Evolutionary conservation across 2,797 vertebrate genomes (phyloP), one percentile per base, ranked within the genome.

Genomic region (Tamandua tetradactyla): DNA sequence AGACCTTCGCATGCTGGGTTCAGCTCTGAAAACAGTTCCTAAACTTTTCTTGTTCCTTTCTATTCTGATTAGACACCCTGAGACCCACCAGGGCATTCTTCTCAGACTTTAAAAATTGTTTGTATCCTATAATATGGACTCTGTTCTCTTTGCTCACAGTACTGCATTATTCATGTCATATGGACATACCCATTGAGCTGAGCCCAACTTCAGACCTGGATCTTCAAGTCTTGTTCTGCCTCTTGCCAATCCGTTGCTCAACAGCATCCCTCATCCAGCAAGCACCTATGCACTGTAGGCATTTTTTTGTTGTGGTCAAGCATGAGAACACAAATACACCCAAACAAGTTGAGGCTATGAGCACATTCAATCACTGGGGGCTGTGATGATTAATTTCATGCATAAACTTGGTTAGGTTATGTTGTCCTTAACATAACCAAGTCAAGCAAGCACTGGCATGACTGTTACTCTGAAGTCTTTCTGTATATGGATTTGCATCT

Each of bases 141-240:
- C n/a, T 74, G n/a, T 30, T 64, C 17, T 81, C 55, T 18, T 5
- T 42, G 30, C 5, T 57, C 23, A 10, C 17, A 35, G 27, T n/a
- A 27, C 14, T 47, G 2, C 2, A 0, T 25, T 30, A 5, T 14
- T 86, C 32, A 35, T 27, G 2, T 69, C 7, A 18, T 32, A 55
- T 35, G 17, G 44, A 75, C 15, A 3, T 13, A 30, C 1, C 11
- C 27, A 15, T 1, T 0, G 3, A 3, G 3, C 18, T 87, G 82
- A 76, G 17, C 57, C 17, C 52, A 22, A 42, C 52, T 82, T 52
- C 75, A 40, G 27, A 37, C 66, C 17, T 55, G 66, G 22, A 32
- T 87, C 59, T 76, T 81, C 66, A 12, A 68, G 66, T 2, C 40
- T 61, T 82, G n/a, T 74, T 72, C 7, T 74, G 20, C 68, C 32